Conservation (phyloP, 2,797 vertebrate species). For the Platyrinchus mystaceus region DNA sequence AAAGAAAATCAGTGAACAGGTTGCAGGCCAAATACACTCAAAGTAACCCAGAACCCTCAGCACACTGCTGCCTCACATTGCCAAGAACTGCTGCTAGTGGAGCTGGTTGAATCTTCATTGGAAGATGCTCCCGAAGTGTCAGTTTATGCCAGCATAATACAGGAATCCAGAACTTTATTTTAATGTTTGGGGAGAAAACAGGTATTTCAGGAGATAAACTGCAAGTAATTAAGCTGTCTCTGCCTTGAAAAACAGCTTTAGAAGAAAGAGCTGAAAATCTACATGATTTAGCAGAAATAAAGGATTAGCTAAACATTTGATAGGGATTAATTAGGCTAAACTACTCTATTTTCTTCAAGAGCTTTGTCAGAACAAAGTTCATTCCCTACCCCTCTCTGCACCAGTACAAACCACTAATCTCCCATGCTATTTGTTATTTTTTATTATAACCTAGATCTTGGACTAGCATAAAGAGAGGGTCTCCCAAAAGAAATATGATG, state of each 20-base stretch:
- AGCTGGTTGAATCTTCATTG: not conserved
- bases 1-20: not conserved
- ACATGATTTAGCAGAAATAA: not conserved
- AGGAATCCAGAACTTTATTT: not conserved
- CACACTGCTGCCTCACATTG: not conserved
- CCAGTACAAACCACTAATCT: not conserved
- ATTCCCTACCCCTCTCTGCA: not conserved
- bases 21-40: not conserved
- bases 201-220: not conserved
- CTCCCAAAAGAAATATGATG: not conserved
- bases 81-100: not conserved
- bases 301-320: not conserved
- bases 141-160: not conserved
- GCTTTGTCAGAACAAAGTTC: constrained; percentile 1
- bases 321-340: not conserved
- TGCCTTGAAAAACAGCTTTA: not conserved
- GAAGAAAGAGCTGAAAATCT: not conserved
- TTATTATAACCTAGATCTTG: not conserved
- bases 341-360: not conserved
- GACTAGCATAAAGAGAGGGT: not conserved
- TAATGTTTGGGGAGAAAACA: not conserved
- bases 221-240: not conserved
- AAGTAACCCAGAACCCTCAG: not conserved
- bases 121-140: not conserved
- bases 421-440: not conserved